phyloP scores from a whole-genome alignment of 2,113 vertebrate genomes.

The Cromileptes altivelis region DNA sequence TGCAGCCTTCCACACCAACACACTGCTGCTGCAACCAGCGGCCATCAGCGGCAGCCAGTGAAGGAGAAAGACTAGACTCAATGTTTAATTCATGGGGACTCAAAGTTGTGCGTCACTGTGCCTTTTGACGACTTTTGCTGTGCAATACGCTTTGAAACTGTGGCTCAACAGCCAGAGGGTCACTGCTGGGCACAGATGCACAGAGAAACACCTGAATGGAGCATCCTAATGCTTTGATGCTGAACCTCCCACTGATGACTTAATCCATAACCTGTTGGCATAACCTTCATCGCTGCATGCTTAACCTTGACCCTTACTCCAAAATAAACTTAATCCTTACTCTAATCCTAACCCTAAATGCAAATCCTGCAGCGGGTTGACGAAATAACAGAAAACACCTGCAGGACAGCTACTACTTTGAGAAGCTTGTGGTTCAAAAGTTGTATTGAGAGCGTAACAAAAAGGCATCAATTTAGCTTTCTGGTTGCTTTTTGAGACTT shows the following conservation, averaged over 20 bases:
- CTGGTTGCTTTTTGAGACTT: background rate
- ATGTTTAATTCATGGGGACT: constrained; percentile 39
- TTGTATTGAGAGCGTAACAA: background rate
- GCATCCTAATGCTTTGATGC: background rate
- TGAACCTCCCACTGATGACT: constrained; percentile 4
- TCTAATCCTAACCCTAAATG: constrained; percentile 20
- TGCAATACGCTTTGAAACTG: background rate
- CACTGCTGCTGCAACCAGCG: constrained; percentile 18
- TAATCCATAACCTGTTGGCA: constrained; percentile 23
- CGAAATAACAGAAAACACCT: constrained; percentile 11
- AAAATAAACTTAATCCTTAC: constrained; percentile 35
- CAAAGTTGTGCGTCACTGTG: constrained; percentile 9
- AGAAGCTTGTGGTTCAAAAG: background rate
- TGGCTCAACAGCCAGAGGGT: background rate
- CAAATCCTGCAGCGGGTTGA: constrained; percentile 2
- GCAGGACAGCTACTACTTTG: background rate
- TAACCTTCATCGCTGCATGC: background rate
- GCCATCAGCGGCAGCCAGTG: constrained; percentile 25
- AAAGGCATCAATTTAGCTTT: background rate
- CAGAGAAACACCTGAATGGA: background rate
- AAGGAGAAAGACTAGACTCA: constrained; percentile 42
- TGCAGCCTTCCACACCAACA: constrained; percentile 41
- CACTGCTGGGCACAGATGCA: background rate
- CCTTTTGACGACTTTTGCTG: constrained; percentile 2
- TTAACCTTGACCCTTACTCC: constrained; percentile 35